These are phyloP conservation scores for Kryptolebias marmoratus DNA, from an alignment of 2,113 vertebrate species.

Conservation along the genomic window DNA sequence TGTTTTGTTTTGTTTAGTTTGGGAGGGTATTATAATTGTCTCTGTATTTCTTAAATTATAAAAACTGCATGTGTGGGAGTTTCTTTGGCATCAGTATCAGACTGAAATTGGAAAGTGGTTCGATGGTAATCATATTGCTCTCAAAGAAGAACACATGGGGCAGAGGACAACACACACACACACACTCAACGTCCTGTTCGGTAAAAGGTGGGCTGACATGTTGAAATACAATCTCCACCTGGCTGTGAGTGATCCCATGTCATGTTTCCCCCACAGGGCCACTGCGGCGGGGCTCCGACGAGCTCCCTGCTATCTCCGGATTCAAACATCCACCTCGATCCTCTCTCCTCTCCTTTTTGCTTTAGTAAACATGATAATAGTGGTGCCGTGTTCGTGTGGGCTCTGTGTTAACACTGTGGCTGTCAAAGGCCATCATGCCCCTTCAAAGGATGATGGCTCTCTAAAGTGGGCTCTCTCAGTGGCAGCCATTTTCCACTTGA, in stretches of 20 bases:
- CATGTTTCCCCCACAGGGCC: conserved; percentile 57
- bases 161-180: conserved; percentile 26
- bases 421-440: conserved; percentile 80
- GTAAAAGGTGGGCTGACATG: conserved; percentile 38
- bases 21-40: background rate
- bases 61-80: conserved; percentile 8
- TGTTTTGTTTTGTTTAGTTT: background rate
- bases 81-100: conserved; percentile 13
- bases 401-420: conserved; percentile 76
- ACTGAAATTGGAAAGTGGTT: conserved; percentile 13
- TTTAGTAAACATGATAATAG: conserved; percentile 76
- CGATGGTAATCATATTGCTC: conserved; percentile 4
- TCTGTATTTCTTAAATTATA: conserved; percentile 9
- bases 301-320: conserved; percentile 45
- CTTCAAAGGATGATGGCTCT: conserved; percentile 82
- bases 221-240: conserved; percentile 56
- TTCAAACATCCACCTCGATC: conserved; percentile 66
- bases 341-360: conserved; percentile 51
- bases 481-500: conserved; percentile 83
- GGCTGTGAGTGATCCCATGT: conserved; percentile 53
- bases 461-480: conserved; percentile 81
- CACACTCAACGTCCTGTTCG: conserved; percentile 10
- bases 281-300: conserved; percentile 35
- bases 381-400: conserved; percentile 59
- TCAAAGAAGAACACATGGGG: conserved; percentile 12